These are phyloP conservation scores for Apogon talboti DNA, from an alignment of 2,797 vertebrate species.

Conservation along the genomic window DNA sequence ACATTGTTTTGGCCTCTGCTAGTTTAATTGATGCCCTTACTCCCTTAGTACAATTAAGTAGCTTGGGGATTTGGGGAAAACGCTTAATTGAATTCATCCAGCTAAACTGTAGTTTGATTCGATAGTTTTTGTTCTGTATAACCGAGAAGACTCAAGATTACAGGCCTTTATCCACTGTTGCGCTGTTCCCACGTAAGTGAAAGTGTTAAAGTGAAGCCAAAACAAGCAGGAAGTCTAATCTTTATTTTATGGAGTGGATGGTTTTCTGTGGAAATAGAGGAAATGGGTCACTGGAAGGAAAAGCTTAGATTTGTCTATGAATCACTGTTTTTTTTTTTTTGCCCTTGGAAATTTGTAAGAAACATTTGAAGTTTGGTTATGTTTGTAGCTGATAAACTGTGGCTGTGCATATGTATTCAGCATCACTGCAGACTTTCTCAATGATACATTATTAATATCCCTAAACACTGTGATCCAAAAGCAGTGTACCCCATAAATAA, in stretches of 20 bases:
- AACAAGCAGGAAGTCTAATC: conserved; percentile 33
- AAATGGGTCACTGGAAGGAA: conserved; percentile 18
- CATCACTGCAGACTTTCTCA: conserved; percentile 39
- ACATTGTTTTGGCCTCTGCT: neutral
- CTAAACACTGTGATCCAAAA: conserved; percentile 73
- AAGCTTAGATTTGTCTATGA: conserved; percentile 8
- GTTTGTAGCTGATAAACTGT: conserved; percentile 20
- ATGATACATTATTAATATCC: conserved; percentile 71
- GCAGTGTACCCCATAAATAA: conserved; percentile 73
- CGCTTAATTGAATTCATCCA: conserved; percentile 11
- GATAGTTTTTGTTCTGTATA: neutral
- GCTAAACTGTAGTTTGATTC: conserved; percentile 13
- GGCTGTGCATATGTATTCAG: conserved; percentile 27
- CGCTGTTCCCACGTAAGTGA: conserved; percentile 14
- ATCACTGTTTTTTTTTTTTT: conserved; percentile 21
- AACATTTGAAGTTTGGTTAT: conserved; percentile 18
- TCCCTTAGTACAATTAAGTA: neutral
- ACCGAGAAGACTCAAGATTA: conserved; percentile 21
- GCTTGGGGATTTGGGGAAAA: neutral
- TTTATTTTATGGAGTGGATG: conserved; percentile 22
- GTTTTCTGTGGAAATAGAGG: conserved; percentile 2
- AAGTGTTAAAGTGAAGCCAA: conserved; percentile 27
- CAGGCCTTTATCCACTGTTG: neutral
- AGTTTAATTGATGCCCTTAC: neutral
- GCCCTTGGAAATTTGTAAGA: conserved; percentile 14